Conservation (phyloP, 2,113 vertebrate genomes). For the Macquaria ambigua region DNA sequence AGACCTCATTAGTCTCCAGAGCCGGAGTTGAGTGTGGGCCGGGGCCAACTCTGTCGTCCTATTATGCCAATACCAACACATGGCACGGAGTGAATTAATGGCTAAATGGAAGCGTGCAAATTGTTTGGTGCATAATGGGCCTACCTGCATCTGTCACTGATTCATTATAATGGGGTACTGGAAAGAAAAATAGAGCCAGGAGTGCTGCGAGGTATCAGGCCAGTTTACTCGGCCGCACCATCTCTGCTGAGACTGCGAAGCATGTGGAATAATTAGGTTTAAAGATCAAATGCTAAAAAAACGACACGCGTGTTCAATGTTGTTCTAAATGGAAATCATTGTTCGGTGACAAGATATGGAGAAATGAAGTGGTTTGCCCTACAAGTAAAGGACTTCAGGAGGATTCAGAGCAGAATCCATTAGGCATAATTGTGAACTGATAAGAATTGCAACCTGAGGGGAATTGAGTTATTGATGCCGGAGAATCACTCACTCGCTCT, state of each 20-base stretch:
- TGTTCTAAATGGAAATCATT: conserved; percentile 35
- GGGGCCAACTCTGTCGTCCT: conserved; percentile 48
- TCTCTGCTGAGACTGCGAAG: conserved; percentile 7
- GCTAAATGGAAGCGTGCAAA: conserved; percentile 68
- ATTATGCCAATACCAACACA: conserved; percentile 68
- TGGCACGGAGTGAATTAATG: conserved; percentile 67
- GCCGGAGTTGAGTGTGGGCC: conserved; percentile 60
- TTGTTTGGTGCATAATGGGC: conserved; percentile 67
- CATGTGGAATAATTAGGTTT: conserved; percentile 23
- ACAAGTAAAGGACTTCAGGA: conserved; percentile 14
- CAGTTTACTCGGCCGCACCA: not conserved
- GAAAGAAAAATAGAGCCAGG: conserved; percentile 43
- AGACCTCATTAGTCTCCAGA: conserved; percentile 80
- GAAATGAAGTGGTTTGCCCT: conserved; percentile 3
- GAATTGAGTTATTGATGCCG: conserved; percentile 47
- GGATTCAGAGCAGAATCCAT: conserved; percentile 38
- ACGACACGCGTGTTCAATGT: conserved; percentile 12
- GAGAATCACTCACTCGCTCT: conserved; percentile 35
- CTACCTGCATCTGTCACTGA: conserved; percentile 65
- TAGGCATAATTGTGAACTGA: conserved; percentile 47
- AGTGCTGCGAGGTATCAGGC: conserved; percentile 16
- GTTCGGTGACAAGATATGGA: conserved; percentile 27
- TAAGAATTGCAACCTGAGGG: conserved; percentile 38
- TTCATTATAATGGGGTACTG: conserved; percentile 51
- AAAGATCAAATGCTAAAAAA: conserved; percentile 38